phyloP scores from a whole-genome alignment of 2,113 vertebrate species.

The Phyllostomus discolor region DNA sequence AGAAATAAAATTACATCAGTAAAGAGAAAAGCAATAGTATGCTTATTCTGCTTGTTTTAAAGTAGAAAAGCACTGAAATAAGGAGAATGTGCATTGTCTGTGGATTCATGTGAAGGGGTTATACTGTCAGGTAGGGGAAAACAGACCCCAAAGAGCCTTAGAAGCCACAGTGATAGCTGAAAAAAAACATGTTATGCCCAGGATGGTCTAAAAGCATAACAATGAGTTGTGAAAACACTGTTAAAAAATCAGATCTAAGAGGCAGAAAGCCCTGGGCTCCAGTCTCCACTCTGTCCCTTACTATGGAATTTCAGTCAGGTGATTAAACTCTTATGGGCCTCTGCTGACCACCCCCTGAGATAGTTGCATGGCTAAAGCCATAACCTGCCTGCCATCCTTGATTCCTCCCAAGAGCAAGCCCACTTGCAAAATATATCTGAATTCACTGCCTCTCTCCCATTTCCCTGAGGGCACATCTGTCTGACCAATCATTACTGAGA shows the following conservation, averaged over 20 bases:
- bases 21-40: neutral
- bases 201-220: no score
- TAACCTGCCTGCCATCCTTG: neutral
- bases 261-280: neutral
- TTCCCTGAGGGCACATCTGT: neutral
- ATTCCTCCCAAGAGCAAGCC: neutral
- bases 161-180: neutral
- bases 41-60: neutral
- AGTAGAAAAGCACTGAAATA: neutral
- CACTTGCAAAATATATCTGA: no score
- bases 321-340: neutral
- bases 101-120: neutral
- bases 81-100: neutral
- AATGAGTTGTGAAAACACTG: neutral
- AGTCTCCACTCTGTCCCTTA: neutral
- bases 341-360: no score
- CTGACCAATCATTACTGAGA: neutral
- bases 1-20: neutral
- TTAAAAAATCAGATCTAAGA: no score
- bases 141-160: neutral
- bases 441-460: neutral
- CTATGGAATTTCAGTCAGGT: neutral
- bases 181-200: neutral
- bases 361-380: neutral
- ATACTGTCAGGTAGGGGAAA: neutral